phyloP scores from a whole-genome alignment of 1,140 invertebrate species.

The Listronotus bonariensis region DNA sequence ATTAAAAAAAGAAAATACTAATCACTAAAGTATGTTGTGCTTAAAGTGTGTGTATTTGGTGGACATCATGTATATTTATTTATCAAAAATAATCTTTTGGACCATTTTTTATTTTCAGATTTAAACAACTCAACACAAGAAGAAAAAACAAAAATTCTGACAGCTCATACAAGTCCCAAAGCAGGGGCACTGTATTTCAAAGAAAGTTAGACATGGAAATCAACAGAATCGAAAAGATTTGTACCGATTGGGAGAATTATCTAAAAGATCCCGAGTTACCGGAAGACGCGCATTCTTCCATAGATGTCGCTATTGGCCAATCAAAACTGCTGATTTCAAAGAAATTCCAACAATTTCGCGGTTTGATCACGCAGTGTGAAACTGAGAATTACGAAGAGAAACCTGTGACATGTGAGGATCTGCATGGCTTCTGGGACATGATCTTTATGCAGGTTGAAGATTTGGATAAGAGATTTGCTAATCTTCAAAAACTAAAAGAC shows the following conservation, averaged over 20 bases:
- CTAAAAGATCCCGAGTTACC: constrained; percentile 43
- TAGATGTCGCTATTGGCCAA: constrained; percentile 70
- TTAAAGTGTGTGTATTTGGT: too few relatives aligned
- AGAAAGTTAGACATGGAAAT: too few relatives aligned
- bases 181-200: too few relatives aligned
- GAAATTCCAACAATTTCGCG: constrained; percentile 70
- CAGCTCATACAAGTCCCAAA: too few relatives aligned
- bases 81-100: too few relatives aligned
- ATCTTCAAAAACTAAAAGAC: constrained; percentile 56
- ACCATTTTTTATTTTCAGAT: too few relatives aligned
- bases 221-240: too few relatives aligned
- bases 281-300: constrained; percentile 62
- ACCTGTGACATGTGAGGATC: constrained; percentile 64
- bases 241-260: constrained; percentile 38
- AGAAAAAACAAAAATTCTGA: too few relatives aligned
- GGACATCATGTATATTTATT: too few relatives aligned
- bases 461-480: constrained; percentile 61
- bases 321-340: constrained; percentile 68
- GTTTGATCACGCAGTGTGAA: constrained; percentile 68
- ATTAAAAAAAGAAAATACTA: too few relatives aligned
- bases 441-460: constrained; percentile 65
- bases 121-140: too few relatives aligned
- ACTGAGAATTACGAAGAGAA: constrained; percentile 56
- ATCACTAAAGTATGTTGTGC: too few relatives aligned
- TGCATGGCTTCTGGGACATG: constrained; percentile 82